Conservation (phyloP, 2,888 invertebrate genomes). For the Lymantria dispar region DNA sequence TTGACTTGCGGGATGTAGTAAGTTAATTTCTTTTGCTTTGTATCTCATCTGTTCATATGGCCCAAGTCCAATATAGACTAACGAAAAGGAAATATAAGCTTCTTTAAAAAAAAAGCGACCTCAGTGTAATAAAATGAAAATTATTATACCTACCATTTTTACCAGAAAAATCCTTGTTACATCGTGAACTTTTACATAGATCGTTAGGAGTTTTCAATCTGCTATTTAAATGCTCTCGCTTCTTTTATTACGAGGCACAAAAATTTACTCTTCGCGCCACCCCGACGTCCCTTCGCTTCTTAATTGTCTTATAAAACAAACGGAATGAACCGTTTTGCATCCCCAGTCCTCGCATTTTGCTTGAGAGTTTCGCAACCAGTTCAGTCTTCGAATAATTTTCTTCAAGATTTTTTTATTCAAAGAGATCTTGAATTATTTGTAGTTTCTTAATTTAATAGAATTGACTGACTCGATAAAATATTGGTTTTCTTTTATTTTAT, state of each 20-base stretch:
- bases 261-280: slow-evolving; percentile 55
- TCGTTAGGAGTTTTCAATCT: slow-evolving; percentile 62
- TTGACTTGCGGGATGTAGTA: too few species aligned
- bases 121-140: not conserved
- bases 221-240: slow-evolving; percentile 57
- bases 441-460: too few species aligned
- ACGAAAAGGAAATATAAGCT: too few species aligned
- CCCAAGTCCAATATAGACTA: too few species aligned
- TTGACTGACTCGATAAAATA: too few species aligned
- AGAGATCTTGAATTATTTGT: too few species aligned
- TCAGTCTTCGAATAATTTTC: slow-evolving; percentile 4
- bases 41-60: too few species aligned
- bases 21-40: too few species aligned
- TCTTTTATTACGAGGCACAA: slow-evolving; percentile 56
- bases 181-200: slow-evolving; percentile 50
- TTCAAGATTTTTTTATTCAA: not conserved
- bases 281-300: slow-evolving; percentile 52
- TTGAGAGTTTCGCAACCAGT: slow-evolving; percentile 44
- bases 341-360: slow-evolving; percentile 45
- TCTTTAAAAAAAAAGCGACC: too few species aligned
- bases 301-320: slow-evolving; percentile 71
- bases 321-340: slow-evolving; percentile 59
- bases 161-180: slow-evolving; percentile 37
- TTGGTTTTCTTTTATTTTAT: too few species aligned
- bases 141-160: slow-evolving; percentile 14